Base-by-base conservation (phyloP, 2,797 vertebrate species). In the Staurois parvus region DNA sequence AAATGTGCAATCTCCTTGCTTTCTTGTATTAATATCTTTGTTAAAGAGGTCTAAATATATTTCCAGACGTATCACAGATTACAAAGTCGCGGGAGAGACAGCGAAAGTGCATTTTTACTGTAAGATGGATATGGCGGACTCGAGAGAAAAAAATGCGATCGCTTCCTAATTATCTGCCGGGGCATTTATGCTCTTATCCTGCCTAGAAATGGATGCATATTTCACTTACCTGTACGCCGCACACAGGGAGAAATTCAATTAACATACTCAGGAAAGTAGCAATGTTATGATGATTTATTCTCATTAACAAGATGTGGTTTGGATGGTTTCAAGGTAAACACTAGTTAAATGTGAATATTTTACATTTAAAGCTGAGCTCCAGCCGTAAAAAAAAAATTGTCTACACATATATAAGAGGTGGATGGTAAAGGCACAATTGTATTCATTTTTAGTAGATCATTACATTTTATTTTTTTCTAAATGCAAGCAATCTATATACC, bases 1-100 rank as follows among this genome's bases (percentile, higher is more conserved):
- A 85, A 85, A 85, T 85, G 70, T 75, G 74, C 76, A 52, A n/a
- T 85, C 69, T 52, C 84, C 10, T 76, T 76, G 78, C 72, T 81
- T 81, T 76, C 84, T 70, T 40, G 69, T 68, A 85, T 85, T 79
- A 85, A 79, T 80, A 74, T 72, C 76, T 79, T 64, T 52, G 84
- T 73, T 73, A 79, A 79, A 85, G 52, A 79, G 37, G 29, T 79
- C 76, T 32, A 85, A 79, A 79, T 74, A 85, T 64, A 85, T 85
- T 85, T 52, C 69, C 56, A 79, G 52, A 74, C 76, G 24, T 78
- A 64, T 72, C 72, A 70, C 82, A 77, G 64, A 67, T 76, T 77
- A 76, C 62, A 37, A 76, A 62, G 62, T 73, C 66, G 40, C 40
- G 37, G 76, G 29, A 64, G 70, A 73, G 84, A 79, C 68, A n/a